phyloP scores from a whole-genome alignment of 1,140 invertebrate genomes.

The Leguminivora glycinivorella region DNA sequence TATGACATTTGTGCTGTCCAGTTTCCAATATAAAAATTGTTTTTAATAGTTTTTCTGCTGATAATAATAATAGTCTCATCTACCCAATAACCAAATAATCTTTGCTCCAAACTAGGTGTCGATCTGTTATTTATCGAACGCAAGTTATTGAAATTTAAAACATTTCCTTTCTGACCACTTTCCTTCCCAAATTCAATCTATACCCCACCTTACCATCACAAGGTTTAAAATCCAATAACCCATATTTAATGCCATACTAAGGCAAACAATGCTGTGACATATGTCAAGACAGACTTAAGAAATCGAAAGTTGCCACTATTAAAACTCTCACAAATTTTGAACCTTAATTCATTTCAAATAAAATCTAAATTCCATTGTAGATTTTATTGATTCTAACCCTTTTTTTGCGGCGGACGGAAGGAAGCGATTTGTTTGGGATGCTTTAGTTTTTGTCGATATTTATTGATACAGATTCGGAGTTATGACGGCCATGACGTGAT shows the following conservation, averaged over 20 bases:
- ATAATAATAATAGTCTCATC: slow-evolving; percentile 9
- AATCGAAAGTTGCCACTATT: slow-evolving; percentile 37
- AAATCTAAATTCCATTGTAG: neutral
- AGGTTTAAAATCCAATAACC: slow-evolving; percentile 5
- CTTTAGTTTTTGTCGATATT: slow-evolving; percentile 21
- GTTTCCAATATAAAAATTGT: too few species aligned
- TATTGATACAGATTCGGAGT: slow-evolving; percentile 5
- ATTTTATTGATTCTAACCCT: slow-evolving; percentile 24
- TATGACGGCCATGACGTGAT: slow-evolving; percentile 17
- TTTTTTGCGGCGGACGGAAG: slow-evolving; percentile 2
- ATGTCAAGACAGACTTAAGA: slow-evolving; percentile 35
- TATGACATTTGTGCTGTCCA: too few species aligned
- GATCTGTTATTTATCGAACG: slow-evolving; percentile 57
- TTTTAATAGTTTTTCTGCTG: too few species aligned
- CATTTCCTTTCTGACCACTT: slow-evolving; percentile 43
- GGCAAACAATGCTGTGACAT: slow-evolving; percentile 31
- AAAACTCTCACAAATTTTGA: neutral
- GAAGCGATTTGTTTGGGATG: slow-evolving; percentile 11
- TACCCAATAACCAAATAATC: slow-evolving; percentile 39
- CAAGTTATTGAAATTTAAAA: slow-evolving; percentile 61
- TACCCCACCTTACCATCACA: slow-evolving; percentile 37
- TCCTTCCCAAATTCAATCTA: slow-evolving; percentile 26
- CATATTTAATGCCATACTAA: neutral
- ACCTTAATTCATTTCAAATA: neutral
- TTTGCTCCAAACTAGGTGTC: slow-evolving; percentile 55